phyloP scores from a whole-genome alignment of 2,113 vertebrate species.

The Ifrita kowaldi region DNA sequence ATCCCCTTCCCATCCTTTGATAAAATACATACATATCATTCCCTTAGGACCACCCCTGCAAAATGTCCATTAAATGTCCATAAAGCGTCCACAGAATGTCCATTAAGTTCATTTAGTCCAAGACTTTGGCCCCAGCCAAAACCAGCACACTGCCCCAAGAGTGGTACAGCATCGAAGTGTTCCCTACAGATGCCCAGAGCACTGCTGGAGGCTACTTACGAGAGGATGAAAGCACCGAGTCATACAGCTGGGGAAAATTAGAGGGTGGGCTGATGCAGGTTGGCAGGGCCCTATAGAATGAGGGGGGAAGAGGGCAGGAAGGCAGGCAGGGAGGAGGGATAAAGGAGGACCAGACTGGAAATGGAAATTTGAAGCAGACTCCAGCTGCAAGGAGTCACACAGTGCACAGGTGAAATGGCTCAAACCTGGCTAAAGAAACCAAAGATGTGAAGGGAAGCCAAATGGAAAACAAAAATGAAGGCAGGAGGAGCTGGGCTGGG shows the following conservation, averaged over 20 bases:
- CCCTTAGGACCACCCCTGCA: neutral
- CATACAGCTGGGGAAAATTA: neutral
- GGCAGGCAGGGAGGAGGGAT: neutral
- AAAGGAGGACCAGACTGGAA: neutral
- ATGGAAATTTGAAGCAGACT: neutral
- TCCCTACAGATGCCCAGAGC: neutral
- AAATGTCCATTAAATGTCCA: neutral
- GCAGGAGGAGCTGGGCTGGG: neutral
- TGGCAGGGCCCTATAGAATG: too few species aligned
- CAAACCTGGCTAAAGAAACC: neutral
- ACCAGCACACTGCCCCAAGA: neutral
- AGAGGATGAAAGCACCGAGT: neutral
- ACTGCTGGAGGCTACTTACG: neutral
- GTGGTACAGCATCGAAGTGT: accelerated
- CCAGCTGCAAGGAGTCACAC: neutral
- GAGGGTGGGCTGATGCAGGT: neutral
- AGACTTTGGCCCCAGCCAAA: neutral
- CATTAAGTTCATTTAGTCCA: neutral
- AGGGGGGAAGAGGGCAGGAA: neutral
- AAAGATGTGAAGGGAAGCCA: neutral
- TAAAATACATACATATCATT: neutral
- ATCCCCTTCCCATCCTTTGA: neutral
- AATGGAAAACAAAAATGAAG: neutral
- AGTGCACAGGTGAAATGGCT: accelerated
- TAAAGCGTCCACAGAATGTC: neutral